These are phyloP conservation scores for Helicorthomorpha holstii DNA, from an alignment of 1,140 invertebrate species.

Conservation along the genomic window DNA sequence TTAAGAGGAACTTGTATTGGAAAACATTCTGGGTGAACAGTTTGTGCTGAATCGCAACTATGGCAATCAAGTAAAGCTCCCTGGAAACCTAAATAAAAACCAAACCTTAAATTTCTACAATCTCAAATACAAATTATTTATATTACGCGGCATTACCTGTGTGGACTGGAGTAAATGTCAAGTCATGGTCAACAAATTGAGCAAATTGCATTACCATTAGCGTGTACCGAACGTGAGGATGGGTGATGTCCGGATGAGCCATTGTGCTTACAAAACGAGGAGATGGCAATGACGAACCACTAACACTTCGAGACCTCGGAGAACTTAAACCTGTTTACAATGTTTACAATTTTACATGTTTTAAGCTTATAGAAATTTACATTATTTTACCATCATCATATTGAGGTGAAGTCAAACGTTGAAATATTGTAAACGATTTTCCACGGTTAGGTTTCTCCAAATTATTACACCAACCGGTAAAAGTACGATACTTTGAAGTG, in stretches of 20 bases:
- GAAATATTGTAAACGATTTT: constrained; percentile 68
- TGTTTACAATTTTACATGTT: constrained; percentile 10
- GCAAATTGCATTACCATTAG: constrained; percentile 34
- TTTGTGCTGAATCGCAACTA: constrained; percentile 26
- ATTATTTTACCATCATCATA: constrained; percentile 61
- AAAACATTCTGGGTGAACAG: constrained; percentile 35
- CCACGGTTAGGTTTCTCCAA: constrained; percentile 66
- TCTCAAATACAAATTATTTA: not conserved
- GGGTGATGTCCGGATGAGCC: constrained; percentile 75
- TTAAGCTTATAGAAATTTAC: not conserved
- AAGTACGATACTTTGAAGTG: constrained; percentile 55
- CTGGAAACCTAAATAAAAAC: constrained; percentile 19
- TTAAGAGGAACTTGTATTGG: constrained; percentile 36
- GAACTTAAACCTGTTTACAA: constrained; percentile 52
- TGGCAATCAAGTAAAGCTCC: constrained; percentile 29
- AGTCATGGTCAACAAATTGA: constrained; percentile 38
- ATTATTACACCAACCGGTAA: constrained; percentile 83
- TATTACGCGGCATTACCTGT: constrained; percentile 18
- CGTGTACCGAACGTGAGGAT: constrained; percentile 61
- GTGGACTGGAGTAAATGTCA: constrained; percentile 38
- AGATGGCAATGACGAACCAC: constrained; percentile 55
- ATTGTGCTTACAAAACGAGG: constrained; percentile 63
- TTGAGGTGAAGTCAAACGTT: constrained; percentile 59
- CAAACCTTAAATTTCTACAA: constrained; percentile 6
- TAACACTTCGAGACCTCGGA: constrained; percentile 50